Base-by-base conservation (phyloP, 2,888 invertebrate species). In the Xestia rhomboidea region DNA sequence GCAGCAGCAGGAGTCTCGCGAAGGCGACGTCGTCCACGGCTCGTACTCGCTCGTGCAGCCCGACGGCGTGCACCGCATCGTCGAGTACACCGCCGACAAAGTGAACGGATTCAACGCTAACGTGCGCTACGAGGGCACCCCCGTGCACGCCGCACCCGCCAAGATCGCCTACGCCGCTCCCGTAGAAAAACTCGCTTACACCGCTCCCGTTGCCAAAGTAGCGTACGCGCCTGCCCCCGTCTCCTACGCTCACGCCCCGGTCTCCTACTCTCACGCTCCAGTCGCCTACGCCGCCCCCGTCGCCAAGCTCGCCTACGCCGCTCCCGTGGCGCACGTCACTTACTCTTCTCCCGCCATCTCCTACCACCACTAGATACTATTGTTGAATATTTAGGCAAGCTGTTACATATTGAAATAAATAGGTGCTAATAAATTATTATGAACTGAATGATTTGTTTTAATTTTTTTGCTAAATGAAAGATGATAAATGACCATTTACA, bases 21-120 rank as follows among this genome's bases (percentile, higher is more conserved):
- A 90, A 82, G 96, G 96, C 7, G 95, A 97, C 88, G 91, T 89
- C 79, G 95, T 96, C 66, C 95, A 95, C 68, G 96, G 97, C 80
- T 95, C 94, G 46, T 96, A 97, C 93, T 96, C 96, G 8, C 93
- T 97, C n/a, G 91, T 97, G 60, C 96, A 97, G 80, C 96, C 96
- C 80, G 96, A 97, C 69, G 96, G 97, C 1, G 93, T 94, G 62
- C 93, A 91, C 87, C 95, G 96, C 83, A 94, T 96, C 81, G 96
- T 96, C 11, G 95, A 96, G 78, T 96, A 96, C 93, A 94, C 95
- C 88, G 90, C 96, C 34, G 96, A 96, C 90, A 92, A 93, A 71
- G 93, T 90, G 79, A 89, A 95, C 89, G 97, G 97, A 64, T 97
- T 96, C 93, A 96, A 95, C 91, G 96, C 97, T 51, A 88, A 92